Evolutionary conservation across 2,113 vertebrate species (phyloP).

Genomic region (Pterophyllum scalare): DNA sequence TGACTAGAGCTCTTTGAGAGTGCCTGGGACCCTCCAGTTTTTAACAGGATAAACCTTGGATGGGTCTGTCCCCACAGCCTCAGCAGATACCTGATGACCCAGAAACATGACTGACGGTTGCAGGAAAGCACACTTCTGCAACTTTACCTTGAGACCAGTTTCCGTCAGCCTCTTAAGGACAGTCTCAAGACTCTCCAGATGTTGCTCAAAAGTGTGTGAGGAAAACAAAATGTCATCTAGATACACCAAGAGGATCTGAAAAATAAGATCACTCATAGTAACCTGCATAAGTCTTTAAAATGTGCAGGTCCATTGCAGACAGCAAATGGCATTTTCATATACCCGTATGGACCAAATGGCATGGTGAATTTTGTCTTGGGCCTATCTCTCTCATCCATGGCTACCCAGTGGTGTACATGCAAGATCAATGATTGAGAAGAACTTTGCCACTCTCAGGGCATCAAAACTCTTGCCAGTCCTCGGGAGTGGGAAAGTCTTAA

Average conservation of each 20-base stretch:
- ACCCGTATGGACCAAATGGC: not conserved
- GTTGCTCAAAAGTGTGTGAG: not conserved
- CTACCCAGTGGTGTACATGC: not conserved
- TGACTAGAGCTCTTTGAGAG: too few species aligned
- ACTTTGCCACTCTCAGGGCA: not conserved
- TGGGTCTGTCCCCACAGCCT: too few species aligned
- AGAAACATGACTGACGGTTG: too few species aligned
- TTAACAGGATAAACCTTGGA: too few species aligned
- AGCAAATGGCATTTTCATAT: not conserved
- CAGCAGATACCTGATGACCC: too few species aligned
- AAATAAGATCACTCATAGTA: not conserved
- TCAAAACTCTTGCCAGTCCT: not conserved
- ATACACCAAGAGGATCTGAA: too few species aligned
- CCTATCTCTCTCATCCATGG: not conserved
- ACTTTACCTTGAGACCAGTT: too few species aligned
- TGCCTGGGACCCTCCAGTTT: too few species aligned
- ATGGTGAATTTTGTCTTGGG: not conserved
- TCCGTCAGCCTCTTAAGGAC: too few species aligned
- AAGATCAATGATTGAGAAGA: not conserved
- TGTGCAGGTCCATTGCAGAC: not conserved
- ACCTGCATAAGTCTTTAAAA: not conserved
- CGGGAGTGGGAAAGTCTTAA: too few species aligned
- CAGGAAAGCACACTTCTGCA: too few species aligned
- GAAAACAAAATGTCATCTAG: not conserved
- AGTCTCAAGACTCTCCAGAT: too few species aligned